These are phyloP conservation scores for Oscheius sp. DNA, from an alignment of 2,888 invertebrate species.

Conservation along the genomic window DNA sequence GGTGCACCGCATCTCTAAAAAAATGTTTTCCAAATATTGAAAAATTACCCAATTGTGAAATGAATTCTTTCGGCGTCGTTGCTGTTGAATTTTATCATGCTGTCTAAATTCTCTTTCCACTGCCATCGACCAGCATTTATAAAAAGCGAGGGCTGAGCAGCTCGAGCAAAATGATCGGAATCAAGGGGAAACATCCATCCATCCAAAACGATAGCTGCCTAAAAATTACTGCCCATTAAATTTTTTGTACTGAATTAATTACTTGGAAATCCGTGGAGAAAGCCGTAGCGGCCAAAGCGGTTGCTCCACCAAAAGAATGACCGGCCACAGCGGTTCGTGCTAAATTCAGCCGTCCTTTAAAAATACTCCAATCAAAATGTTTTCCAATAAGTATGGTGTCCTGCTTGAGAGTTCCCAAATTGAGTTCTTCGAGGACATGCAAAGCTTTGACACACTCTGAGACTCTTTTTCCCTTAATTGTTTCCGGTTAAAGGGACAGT, in stretches of 20 bases:
- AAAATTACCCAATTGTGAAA: slow-evolving; percentile 51
- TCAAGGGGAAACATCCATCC: slow-evolving; percentile 80
- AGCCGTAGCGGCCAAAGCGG: slow-evolving; percentile 78
- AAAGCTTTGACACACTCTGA: slow-evolving; percentile 73
- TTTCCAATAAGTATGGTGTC: slow-evolving; percentile 70
- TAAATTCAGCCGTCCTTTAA: slow-evolving; percentile 70
- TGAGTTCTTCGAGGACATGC: slow-evolving; percentile 73
- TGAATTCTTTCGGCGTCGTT: slow-evolving; percentile 45
- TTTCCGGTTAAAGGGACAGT: too few species aligned
- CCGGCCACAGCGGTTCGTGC: slow-evolving; percentile 77
- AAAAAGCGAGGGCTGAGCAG: slow-evolving; percentile 77
- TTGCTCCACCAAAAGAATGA: slow-evolving; percentile 81
- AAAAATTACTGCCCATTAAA: too few species aligned
- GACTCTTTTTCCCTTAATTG: slow-evolving; percentile 73
- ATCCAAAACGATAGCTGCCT: slow-evolving; percentile 76
- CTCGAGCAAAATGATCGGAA: slow-evolving; percentile 74
- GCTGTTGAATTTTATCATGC: slow-evolving; percentile 73
- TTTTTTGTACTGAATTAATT: too few species aligned
- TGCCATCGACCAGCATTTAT: slow-evolving; percentile 79
- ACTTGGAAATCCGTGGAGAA: slow-evolving; percentile 74
- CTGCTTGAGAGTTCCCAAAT: slow-evolving; percentile 71
- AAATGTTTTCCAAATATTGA: not conserved
- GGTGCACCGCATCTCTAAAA: slow-evolving; percentile 73
- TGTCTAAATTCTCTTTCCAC: slow-evolving; percentile 76
- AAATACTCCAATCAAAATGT: slow-evolving; percentile 74